phyloP scores from a whole-genome alignment of 2,797 vertebrate genomes.

The Gymnocypris eckloni region DNA sequence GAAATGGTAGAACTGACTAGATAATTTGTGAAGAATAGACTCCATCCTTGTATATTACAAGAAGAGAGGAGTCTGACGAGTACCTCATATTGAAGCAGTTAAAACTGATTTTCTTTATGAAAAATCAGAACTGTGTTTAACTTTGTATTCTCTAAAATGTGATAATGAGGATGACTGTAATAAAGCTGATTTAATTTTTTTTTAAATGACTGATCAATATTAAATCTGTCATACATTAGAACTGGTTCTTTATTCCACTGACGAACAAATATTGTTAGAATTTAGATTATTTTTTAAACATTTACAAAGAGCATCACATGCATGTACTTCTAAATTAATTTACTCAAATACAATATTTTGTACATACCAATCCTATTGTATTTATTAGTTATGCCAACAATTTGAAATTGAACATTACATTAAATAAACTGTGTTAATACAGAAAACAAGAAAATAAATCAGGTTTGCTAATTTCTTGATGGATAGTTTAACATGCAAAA shows the following conservation, averaged over 20 bases:
- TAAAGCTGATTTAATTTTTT: not conserved
- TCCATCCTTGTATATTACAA: conserved; percentile 65
- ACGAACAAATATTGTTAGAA: not conserved
- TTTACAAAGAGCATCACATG: not conserved
- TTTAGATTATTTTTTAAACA: not conserved
- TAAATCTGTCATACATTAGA: not conserved
- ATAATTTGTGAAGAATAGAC: conserved; percentile 35
- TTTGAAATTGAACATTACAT: too few relatives aligned
- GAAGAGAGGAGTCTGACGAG: conserved; percentile 46
- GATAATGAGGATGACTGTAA: not conserved
- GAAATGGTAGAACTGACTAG: conserved; percentile 33
- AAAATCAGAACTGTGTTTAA: conserved; percentile 36
- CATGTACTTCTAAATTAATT: not conserved
- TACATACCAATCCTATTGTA: not conserved
- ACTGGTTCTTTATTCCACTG: not conserved
- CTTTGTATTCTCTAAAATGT: conserved; percentile 19
- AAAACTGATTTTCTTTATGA: conserved; percentile 36
- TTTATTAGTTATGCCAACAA: not conserved
- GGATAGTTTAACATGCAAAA: not conserved
- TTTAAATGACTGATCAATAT: not conserved
- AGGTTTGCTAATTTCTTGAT: not conserved
- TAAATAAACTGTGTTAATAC: not conserved
- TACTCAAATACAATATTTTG: not conserved
- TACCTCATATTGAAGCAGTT: conserved; percentile 66
- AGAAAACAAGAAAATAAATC: not conserved